A percentile compares a stretch with the other conserved stretches of the same genome.
Conservation (phyloP, 2,888 invertebrate genomes). For the Liopterus haemorrhoidalis region DNA sequence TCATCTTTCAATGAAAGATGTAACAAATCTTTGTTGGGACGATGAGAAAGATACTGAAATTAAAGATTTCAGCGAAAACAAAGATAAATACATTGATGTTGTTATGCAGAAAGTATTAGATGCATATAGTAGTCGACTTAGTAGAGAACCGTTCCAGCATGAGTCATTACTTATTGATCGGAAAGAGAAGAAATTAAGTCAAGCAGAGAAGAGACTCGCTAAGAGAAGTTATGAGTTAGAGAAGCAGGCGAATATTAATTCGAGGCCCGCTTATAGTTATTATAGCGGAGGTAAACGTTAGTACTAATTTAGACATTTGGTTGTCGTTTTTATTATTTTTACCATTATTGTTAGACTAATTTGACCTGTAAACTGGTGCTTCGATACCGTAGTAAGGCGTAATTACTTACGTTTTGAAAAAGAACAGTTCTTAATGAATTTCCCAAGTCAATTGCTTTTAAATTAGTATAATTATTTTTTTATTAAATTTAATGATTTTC, state of each 20-base stretch:
- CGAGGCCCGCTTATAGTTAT: conserved; percentile 49
- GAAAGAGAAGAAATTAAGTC: conserved; percentile 89
- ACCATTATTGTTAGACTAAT: too few species aligned
- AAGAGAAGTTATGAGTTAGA: conserved; percentile 91
- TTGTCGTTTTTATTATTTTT: too few species aligned
- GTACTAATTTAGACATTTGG: too few species aligned
- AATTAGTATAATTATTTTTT: conserved; percentile 9
- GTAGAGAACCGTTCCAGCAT: conserved; percentile 89
- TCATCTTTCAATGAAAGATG: conserved; percentile 81
- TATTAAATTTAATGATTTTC: too few species aligned
- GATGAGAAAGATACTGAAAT: conserved; percentile 78
- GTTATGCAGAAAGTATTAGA: conserved; percentile 71
- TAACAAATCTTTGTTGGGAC: conserved; percentile 83
- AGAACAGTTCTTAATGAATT: too few species aligned
- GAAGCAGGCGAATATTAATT: conserved; percentile 72
- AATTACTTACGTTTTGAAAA: too few species aligned
- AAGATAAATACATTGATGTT: conserved; percentile 72
- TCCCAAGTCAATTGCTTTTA: too few species aligned
- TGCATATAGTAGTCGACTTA: conserved; percentile 57
- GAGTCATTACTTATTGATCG: conserved; percentile 90
- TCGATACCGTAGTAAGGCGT: too few species aligned
- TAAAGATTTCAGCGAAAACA: conserved; percentile 65
- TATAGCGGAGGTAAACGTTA: conserved; percentile 38
- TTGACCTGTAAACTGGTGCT: too few species aligned
- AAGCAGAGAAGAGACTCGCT: conserved; percentile 87